Evolutionary conservation across 1,140 invertebrate genomes (phyloP).

Genomic region (Thaumatotibia leucotreta): DNA sequence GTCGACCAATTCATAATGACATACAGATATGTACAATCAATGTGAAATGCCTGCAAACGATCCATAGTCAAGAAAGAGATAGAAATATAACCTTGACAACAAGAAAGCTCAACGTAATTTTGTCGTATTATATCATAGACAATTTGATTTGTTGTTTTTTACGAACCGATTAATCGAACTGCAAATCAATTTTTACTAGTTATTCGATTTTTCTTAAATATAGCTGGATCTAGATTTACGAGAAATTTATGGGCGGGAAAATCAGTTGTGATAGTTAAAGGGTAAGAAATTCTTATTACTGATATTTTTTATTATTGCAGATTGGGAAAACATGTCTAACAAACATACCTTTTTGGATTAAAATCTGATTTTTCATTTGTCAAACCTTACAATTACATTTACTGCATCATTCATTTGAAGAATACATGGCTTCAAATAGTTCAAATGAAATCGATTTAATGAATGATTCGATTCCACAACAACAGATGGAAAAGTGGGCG

Average conservation of each 20-base stretch:
- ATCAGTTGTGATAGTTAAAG: too few relatives aligned
- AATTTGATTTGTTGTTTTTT: neutral
- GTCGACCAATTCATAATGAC: constrained; percentile 19
- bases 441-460: neutral
- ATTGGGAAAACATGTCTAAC: too few relatives aligned
- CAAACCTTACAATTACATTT: too few relatives aligned
- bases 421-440: too few relatives aligned
- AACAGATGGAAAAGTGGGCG: neutral
- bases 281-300: too few relatives aligned
- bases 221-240: neutral
- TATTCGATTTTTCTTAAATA: neutral
- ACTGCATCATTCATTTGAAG: too few relatives aligned
- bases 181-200: neutral
- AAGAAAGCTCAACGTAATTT: neutral
- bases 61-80: neutral
- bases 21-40: neutral
- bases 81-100: neutral
- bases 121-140: neutral
- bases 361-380: too few relatives aligned
- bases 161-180: neutral
- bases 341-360: too few relatives aligned
- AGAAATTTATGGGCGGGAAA: neutral
- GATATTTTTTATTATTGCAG: too few relatives aligned
- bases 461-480: neutral
- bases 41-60: neutral